Percentiles rank a stretch among this genome's conserved stretches.
phyloP scores from a whole-genome alignment of 2,113 vertebrate species.

The Fulmarus glacialis region DNA sequence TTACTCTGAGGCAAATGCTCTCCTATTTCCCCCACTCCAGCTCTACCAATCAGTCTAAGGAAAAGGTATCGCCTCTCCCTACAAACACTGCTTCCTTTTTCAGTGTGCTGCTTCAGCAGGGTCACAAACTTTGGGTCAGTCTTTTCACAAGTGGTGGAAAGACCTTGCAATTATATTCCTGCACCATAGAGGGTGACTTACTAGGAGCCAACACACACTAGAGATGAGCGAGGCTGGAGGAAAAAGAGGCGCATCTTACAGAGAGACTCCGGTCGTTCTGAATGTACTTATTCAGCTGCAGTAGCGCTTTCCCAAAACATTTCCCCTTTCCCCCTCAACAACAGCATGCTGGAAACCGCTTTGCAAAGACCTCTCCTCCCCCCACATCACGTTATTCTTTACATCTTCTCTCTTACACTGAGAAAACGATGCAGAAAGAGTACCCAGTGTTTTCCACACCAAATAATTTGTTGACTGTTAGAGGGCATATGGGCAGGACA shows the following conservation, averaged over 20 bases:
- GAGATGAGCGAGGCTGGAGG: not conserved
- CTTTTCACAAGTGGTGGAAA: not conserved
- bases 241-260: not conserved
- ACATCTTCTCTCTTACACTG: conserved; percentile 19
- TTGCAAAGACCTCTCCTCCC: not conserved
- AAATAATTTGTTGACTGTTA: conserved; percentile 51
- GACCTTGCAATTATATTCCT: not conserved
- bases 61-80: not conserved
- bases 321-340: not conserved
- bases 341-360: not conserved
- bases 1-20: not conserved
- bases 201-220: not conserved
- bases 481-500: conserved; percentile 30
- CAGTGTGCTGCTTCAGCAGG: not conserved
- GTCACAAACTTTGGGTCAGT: not conserved
- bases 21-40: not conserved
- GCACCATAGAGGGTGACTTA: not conserved
- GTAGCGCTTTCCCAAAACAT: not conserved
- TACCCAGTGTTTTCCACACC: not conserved
- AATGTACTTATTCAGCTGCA: not conserved
- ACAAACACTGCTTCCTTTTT: not conserved
- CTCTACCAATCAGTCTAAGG: not conserved
- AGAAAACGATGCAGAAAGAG: conserved; percentile 4
- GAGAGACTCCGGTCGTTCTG: not conserved
- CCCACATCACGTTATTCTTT: not conserved